phyloP scores from a whole-genome alignment of 1,140 invertebrate species.

The Carposina sasakii region DNA sequence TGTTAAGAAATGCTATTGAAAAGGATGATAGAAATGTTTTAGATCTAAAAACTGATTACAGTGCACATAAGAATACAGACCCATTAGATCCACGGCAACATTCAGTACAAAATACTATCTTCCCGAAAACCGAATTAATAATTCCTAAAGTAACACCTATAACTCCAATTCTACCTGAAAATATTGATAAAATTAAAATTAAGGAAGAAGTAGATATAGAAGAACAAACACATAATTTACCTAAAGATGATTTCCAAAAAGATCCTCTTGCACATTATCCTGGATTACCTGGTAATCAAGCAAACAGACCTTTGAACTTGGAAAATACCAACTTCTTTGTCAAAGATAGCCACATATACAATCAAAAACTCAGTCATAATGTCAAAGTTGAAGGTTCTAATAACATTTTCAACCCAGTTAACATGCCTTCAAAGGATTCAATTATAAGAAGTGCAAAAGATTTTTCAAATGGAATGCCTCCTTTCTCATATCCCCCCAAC shows the following conservation, averaged over 20 bases:
- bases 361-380: slow-evolving; percentile 55
- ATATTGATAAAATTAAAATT: slow-evolving; percentile 72
- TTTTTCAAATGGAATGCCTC: slow-evolving; percentile 47
- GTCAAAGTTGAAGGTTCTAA: slow-evolving; percentile 64
- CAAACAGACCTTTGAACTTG: slow-evolving; percentile 56
- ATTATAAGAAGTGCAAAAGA: slow-evolving; percentile 63
- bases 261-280: slow-evolving; percentile 62
- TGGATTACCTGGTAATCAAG: slow-evolving; percentile 47
- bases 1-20: slow-evolving; percentile 46
- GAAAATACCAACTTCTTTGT: slow-evolving; percentile 65
- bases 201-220: slow-evolving; percentile 74
- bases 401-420: slow-evolving; percentile 61
- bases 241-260: slow-evolving; percentile 62
- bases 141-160: slow-evolving; percentile 73
- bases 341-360: slow-evolving; percentile 62
- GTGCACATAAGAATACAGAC: slow-evolving; percentile 42
- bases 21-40: slow-evolving; percentile 53
- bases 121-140: slow-evolving; percentile 74
- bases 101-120: slow-evolving; percentile 39
- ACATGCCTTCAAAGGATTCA: slow-evolving; percentile 56
- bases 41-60: slow-evolving; percentile 58
- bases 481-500: slow-evolving; percentile 54
- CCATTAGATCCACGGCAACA: slow-evolving; percentile 44
- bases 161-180: slow-evolving; percentile 50
- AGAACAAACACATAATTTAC: slow-evolving; percentile 53